Evolutionary conservation across 2,797 vertebrate species (phyloP), one percentile per base, ranked within the genome.

Genomic region (Picus viridis): DNA sequence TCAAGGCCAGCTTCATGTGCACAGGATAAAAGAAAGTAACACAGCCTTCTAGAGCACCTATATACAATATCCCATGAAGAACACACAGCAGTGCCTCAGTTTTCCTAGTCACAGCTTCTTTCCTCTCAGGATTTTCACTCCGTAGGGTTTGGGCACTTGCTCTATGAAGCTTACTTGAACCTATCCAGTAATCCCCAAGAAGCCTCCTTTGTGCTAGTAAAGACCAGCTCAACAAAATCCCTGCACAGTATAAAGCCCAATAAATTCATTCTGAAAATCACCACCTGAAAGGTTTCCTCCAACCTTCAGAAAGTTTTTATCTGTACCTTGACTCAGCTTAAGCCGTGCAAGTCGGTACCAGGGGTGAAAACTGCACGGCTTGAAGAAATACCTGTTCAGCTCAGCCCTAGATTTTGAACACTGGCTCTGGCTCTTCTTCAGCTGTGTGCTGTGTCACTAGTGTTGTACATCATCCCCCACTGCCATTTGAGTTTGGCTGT

Each of bases 11-110:
- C 12, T 41, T 82, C 14, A 15, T 2, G 6, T 15, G 15, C 54
- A 51, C 7, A 54, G 10, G 3, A 26, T 56, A 22, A 68, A 68
- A 29, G 7, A 71, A 67, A 0, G 4, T 10, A 59, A 53, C 16
- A 30, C 29, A 68, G 2, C 16, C 47, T 64, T 61, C 30, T 65
- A n/a, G 13, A 69, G 56, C 49, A 54, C 10, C 30, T 27, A 14
- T 0, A 3, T 18, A 39, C 63, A 32, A 20, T 18, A 72, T 7
- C 5, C 3, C 19, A 81, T 71, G 32, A 39, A 64, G 30, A 41
- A 57, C 6, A 56, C 0, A 27, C 0, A 23, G 2, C 26, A 12
- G 8, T 1, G 3, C 26, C 67, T n/a, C 54, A 27, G n/a, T 15
- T 68, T 47, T 36, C 29, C 41, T 41, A 39, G 3, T 15, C 9